Conservation (phyloP, 2,797 vertebrate genomes). For the Leuciscus waleckii region DNA sequence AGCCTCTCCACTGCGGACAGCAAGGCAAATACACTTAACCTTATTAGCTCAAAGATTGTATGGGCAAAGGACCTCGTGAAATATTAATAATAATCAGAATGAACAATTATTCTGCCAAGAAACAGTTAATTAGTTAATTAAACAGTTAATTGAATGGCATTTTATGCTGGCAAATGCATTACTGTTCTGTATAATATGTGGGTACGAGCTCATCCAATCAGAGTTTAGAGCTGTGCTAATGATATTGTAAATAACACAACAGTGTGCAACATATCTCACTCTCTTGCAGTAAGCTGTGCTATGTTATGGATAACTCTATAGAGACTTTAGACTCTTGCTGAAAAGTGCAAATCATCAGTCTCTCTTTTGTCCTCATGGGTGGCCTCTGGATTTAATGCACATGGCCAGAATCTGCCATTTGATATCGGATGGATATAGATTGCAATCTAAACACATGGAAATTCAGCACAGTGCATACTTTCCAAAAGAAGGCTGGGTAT, state of each 20-base stretch:
- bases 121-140: not conserved
- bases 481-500: not conserved
- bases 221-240: not conserved
- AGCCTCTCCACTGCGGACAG: too few relatives aligned
- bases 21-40: too few relatives aligned
- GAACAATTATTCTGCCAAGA: not conserved
- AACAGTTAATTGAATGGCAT: too few relatives aligned
- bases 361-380: constrained; percentile 26
- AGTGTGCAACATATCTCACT: not conserved
- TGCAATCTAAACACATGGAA: constrained; percentile 22
- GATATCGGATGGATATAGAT: constrained; percentile 9
- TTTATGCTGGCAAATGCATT: not conserved
- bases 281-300: not conserved
- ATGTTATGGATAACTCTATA: constrained; percentile 5
- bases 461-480: not conserved
- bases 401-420: constrained; percentile 11
- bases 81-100: not conserved
- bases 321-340: constrained; percentile 1
- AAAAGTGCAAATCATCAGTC: constrained; percentile 20
- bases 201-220: not conserved
- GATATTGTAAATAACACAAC: not conserved
- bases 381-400: constrained; percentile 23
- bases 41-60: too few relatives aligned
- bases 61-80: too few relatives aligned
- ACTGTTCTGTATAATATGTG: not conserved